Evolutionary conservation across 2,113 vertebrate species (phyloP).

Genomic region (Anoura caudifer): DNA sequence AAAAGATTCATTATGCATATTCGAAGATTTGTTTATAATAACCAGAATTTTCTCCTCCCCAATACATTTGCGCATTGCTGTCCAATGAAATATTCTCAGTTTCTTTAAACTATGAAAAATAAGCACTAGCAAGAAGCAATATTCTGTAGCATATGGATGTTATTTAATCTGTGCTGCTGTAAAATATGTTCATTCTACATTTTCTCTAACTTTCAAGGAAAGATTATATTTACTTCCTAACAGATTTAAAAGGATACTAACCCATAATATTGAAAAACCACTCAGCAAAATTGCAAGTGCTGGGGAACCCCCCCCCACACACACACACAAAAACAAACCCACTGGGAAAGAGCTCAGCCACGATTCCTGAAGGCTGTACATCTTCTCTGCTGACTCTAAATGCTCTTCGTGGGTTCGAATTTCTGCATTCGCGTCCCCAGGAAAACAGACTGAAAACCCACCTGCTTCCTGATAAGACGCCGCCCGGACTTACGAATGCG

Average conservation of each 20-base stretch:
- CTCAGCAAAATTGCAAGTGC: background rate
- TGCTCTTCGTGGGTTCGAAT: background rate
- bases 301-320: background rate
- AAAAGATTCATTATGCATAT: background rate
- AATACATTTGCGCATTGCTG: background rate
- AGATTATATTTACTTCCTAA: background rate
- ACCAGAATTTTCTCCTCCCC: background rate
- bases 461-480: background rate
- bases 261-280: background rate
- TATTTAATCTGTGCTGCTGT: background rate
- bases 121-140: background rate
- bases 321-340: no score
- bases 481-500: background rate
- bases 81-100: background rate
- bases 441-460: background rate
- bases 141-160: background rate
- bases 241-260: background rate
- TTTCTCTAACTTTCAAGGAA: background rate
- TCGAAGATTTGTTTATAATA: background rate
- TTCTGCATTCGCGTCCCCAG: background rate
- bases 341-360: background rate
- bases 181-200: background rate
- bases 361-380: background rate
- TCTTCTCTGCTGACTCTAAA: background rate
- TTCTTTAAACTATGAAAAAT: background rate